Base-by-base conservation (phyloP, 2,113 vertebrate genomes). In the Coturnix japonica region DNA sequence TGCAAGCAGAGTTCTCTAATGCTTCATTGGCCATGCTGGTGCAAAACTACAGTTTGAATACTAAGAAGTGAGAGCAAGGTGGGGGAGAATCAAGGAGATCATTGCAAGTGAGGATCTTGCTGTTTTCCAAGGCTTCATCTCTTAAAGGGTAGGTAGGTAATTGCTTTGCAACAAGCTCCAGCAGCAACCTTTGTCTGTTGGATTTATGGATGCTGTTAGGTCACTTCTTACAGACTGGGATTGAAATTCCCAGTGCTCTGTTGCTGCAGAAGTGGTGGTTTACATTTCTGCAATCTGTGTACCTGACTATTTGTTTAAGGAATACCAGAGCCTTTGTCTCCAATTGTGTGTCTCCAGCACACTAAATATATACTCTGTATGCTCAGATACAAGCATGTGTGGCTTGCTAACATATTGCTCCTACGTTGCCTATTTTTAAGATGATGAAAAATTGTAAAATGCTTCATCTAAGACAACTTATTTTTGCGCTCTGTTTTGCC, bases 401-500 rank as follows among this genome's bases (percentile, higher is more conserved):
- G n/a, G 84, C 93, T 92, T 92, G 67, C 70, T 81, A 84, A 94
- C 44, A 33, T 30, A 41, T 26, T 81, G 83, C 44, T 90, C 47
- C 83, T 66, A 46, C 64, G 6, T 14, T 67, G 26, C 17, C 86
- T 84, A 17, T 51, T 83, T 79, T 77, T 66, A 74, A 86, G 54
- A 82, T 72, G 81, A 87, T 75, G 70, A 70, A 76, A 81, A 89
- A 85, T 8, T 20, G 72, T 61, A 13, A 91, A 89, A 19, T 66
- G 46, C 60, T 89, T 82, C 87, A 83, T 33, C 67, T 59, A 35
- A 80, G 65, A 78, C 60, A 91, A 86, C 73, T 91, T 92, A 78
- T 53, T 95, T 94, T 87, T 81, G 25, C 16, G 85, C 72, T 81
- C 47, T 77, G 13, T 79, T 86, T 94, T 95, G 56, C 78, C 47